Conservation (phyloP, 2,888 invertebrate species). For the Microplitis deprimator region DNA sequence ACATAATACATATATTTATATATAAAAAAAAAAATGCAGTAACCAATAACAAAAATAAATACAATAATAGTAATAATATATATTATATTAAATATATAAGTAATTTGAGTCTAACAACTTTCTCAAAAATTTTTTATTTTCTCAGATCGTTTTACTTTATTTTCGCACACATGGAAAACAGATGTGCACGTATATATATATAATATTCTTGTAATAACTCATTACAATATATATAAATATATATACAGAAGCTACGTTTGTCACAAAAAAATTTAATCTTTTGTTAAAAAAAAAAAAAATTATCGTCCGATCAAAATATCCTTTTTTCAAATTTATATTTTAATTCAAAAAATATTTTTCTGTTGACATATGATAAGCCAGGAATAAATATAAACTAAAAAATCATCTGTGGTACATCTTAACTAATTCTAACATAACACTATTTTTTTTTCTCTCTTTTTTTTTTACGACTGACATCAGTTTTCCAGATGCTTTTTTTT, state of each 20-base stretch:
- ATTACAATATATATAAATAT: background rate
- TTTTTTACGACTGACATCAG: background rate
- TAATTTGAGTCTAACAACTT: slow-evolving; percentile 13
- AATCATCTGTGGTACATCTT: slow-evolving; percentile 1
- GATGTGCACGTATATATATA: slow-evolving; percentile 10
- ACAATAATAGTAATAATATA: background rate
- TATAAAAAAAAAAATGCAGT: background rate
- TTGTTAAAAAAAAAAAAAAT: background rate
- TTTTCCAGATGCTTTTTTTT: background rate
- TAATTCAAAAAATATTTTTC: background rate
- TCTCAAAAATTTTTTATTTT: slow-evolving; percentile 26
- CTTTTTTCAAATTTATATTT: background rate
- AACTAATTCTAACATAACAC: slow-evolving; percentile 1
- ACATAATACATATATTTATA: background rate
- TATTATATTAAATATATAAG: background rate
- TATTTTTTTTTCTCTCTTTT: background rate
- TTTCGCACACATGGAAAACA: slow-evolving; percentile 35
- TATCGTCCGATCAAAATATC: background rate
- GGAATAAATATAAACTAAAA: background rate
- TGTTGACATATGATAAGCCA: background rate
- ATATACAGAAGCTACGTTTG: background rate
- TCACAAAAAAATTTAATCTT: background rate
- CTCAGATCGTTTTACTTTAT: slow-evolving; percentile 23
- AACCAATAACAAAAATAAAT: slow-evolving; percentile 36
- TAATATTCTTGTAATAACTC: background rate